Evolutionary conservation across 2,113 vertebrate species (phyloP).

Genomic region (Pollimyrus isidori): DNA sequence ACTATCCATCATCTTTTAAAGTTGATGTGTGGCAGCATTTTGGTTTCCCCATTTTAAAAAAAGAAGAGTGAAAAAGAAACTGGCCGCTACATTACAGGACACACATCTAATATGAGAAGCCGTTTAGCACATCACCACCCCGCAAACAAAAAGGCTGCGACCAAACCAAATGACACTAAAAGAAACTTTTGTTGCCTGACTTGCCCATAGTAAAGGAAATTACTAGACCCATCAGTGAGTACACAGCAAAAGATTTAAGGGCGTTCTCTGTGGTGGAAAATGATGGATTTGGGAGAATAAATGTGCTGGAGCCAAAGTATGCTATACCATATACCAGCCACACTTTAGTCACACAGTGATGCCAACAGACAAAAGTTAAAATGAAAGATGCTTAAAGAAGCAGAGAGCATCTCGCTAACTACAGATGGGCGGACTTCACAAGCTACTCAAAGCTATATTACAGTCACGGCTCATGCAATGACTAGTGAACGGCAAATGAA

Average conservation of each 20-base stretch:
- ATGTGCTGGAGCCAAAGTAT: not conserved
- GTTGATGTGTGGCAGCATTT: not conserved
- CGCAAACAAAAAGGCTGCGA: not conserved
- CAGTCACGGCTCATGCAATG: no score
- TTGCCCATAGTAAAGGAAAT: not conserved
- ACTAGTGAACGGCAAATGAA: no score
- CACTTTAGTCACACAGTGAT: not conserved
- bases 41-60: not conserved
- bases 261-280: not conserved
- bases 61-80: not conserved
- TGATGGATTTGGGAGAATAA: not conserved
- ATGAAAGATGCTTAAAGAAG: not conserved
- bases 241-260: not conserved
- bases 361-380: not conserved
- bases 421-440: no score
- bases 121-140: not conserved
- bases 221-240: not conserved
- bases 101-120: not conserved
- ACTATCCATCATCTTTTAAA: no score
- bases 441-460: no score
- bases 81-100: not conserved
- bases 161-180: not conserved
- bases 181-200: not conserved
- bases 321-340: not conserved
- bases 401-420: not conserved